Evolutionary conservation across 2,888 invertebrate species (phyloP).

Genomic region (Dexiosoma caninum): DNA sequence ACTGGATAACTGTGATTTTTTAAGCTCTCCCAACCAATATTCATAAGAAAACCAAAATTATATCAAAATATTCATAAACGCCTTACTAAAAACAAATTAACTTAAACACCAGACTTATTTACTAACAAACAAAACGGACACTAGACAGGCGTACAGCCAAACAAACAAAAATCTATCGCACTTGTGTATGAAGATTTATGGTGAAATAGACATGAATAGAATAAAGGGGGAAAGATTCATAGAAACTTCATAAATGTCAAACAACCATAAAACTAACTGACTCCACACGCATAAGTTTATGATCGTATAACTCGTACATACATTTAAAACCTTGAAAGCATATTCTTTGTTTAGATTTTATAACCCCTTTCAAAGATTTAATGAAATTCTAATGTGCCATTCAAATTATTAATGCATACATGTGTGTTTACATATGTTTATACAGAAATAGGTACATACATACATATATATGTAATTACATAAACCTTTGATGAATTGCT

Average conservation of each 20-base stretch:
- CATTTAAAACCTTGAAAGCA: constrained; percentile 48
- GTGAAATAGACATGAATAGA: constrained; percentile 37
- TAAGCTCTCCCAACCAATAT: too few species aligned
- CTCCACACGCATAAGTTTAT: constrained; percentile 4
- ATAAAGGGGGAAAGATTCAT: constrained; percentile 22
- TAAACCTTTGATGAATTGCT: constrained; percentile 31
- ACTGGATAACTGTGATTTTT: too few species aligned
- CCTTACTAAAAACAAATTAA: neutral
- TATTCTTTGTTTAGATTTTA: constrained; percentile 27
- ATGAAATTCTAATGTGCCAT: too few species aligned
- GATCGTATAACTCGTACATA: neutral
- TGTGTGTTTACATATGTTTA: too few species aligned
- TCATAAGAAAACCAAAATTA: too few species aligned
- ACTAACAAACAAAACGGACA: neutral
- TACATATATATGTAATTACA: neutral
- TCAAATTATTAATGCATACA: too few species aligned
- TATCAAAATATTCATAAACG: constrained; percentile 58
- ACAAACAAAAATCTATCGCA: constrained; percentile 7
- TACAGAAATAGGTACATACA: too few species aligned
- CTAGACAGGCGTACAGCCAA: constrained; percentile 5
- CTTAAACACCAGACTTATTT: constrained; percentile 23
- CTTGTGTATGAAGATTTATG: constrained; percentile 37
- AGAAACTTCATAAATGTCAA: constrained; percentile 19
- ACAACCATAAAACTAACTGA: constrained; percentile 14
- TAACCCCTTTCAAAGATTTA: neutral